Percentiles rank a stretch among this genome's conserved stretches.
Conservation (phyloP, 2,797 vertebrate genomes). For the Scyliorhinus canicula region DNA sequence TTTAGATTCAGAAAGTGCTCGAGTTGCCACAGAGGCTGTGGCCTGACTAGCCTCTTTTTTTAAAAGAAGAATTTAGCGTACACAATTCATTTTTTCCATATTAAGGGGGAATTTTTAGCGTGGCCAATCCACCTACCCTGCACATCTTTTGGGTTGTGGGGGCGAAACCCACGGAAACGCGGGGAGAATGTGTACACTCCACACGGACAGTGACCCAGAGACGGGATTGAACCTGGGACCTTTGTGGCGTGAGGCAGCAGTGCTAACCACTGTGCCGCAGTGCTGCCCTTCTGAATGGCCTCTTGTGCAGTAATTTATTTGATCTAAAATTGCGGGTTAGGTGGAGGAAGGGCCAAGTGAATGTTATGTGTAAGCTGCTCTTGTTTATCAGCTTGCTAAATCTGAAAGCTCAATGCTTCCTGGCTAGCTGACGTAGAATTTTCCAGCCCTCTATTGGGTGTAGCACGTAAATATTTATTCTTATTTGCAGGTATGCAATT, state of each 20-base stretch:
- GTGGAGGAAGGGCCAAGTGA: not conserved
- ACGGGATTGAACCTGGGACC: too few relatives aligned
- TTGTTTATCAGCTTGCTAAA: not conserved
- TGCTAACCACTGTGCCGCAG: too few relatives aligned
- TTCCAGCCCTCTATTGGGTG: not conserved
- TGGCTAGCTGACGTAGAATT: not conserved
- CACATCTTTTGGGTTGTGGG: too few relatives aligned
- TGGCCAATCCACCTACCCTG: too few relatives aligned
- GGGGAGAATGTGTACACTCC: too few relatives aligned
- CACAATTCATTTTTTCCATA: too few relatives aligned
- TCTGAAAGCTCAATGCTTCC: not conserved
- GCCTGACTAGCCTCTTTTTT: not conserved
- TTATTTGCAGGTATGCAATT: not conserved
- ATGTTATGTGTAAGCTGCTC: not conserved
- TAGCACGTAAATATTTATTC: not conserved
- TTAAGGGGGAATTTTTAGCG: too few relatives aligned
- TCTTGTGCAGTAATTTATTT: not conserved
- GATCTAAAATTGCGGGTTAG: not conserved
- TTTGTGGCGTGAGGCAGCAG: too few relatives aligned
- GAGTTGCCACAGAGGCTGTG: not conserved
- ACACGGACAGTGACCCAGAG: too few relatives aligned
- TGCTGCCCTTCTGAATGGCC: too few relatives aligned
- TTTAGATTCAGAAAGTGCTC: not conserved
- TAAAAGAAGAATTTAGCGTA: too few relatives aligned
- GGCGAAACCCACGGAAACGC: too few relatives aligned